Conservation (phyloP, 2,113 vertebrate species). For the Apaloderma vittatum region DNA sequence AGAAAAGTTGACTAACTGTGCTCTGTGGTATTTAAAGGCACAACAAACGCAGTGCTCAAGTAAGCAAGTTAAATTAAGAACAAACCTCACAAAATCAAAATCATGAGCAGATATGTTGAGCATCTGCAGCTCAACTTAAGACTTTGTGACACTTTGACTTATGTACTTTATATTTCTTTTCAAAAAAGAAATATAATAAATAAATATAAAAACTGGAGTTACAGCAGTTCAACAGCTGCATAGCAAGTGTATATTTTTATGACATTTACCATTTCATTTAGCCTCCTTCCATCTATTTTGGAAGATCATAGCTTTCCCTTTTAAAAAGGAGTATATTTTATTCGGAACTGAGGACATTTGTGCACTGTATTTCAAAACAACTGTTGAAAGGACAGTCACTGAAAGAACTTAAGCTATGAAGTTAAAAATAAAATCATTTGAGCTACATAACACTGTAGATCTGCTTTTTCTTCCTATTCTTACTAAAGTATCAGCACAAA, state of each 20-base stretch:
- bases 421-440: not conserved
- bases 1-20: not conserved
- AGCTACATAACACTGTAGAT: not conserved
- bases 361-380: not conserved
- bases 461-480: not conserved
- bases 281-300: not conserved
- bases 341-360: not conserved
- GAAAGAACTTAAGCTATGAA: not conserved
- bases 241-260: not conserved
- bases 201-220: not conserved
- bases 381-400: not conserved
- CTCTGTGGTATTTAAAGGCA: not conserved
- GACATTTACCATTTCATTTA: not conserved
- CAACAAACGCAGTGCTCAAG: not conserved
- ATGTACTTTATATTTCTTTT: not conserved
- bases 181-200: no score
- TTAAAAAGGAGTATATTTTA: not conserved
- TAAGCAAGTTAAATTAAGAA: not conserved
- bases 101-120: rapidly evolving
- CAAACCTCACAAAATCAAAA: not conserved
- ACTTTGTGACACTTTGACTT: not conserved
- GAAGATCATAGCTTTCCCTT: not conserved
- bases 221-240: not conserved
- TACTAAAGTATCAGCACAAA: not conserved
- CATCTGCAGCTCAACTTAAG: not conserved